A percentile compares a stretch with the other conserved stretches of the same genome.
Evolutionary conservation across 2,888 invertebrate genomes (phyloP).

Genomic region (Nemotelus pantherinus): DNA sequence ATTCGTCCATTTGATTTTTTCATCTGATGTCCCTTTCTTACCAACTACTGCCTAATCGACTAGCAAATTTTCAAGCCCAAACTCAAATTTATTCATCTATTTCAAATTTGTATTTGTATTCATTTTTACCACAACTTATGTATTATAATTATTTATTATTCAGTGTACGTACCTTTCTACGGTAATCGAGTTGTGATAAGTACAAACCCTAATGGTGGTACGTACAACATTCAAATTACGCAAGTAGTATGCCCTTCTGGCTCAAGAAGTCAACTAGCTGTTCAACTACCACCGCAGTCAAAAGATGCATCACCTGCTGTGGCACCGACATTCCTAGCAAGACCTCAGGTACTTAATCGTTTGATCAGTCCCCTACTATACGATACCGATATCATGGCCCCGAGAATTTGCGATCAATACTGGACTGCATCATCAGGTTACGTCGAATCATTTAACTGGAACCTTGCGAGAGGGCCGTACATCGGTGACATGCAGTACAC

Average conservation of each 20-base stretch:
- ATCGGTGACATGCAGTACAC: background rate
- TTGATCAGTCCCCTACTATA: background rate
- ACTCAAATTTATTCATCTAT: too few relatives aligned
- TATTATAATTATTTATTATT: background rate
- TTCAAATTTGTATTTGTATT: too few relatives aligned
- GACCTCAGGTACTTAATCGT: background rate
- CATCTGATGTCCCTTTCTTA: too few relatives aligned
- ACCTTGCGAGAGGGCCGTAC: constrained; percentile 14
- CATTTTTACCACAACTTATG: too few relatives aligned
- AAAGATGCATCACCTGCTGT: background rate
- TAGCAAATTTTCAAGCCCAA: too few relatives aligned
- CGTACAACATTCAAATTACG: constrained; percentile 6
- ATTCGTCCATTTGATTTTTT: too few relatives aligned
- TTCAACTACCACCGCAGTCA: background rate
- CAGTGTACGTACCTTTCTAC: constrained; percentile 14
- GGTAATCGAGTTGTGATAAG: constrained; percentile 5
- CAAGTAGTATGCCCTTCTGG: constrained; percentile 20
- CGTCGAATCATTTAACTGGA: constrained; percentile 26
- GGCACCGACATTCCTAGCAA: background rate
- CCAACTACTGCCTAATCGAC: too few relatives aligned
- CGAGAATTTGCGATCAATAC: constrained; percentile 17
- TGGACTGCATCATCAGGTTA: background rate
- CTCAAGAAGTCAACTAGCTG: background rate
- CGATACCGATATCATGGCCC: constrained; percentile 17
- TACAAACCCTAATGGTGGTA: constrained; percentile 4